Percentiles rank a stretch among this genome's conserved stretches.
Conservation (phyloP, 2,113 vertebrate species). For the Melospiza georgiana region DNA sequence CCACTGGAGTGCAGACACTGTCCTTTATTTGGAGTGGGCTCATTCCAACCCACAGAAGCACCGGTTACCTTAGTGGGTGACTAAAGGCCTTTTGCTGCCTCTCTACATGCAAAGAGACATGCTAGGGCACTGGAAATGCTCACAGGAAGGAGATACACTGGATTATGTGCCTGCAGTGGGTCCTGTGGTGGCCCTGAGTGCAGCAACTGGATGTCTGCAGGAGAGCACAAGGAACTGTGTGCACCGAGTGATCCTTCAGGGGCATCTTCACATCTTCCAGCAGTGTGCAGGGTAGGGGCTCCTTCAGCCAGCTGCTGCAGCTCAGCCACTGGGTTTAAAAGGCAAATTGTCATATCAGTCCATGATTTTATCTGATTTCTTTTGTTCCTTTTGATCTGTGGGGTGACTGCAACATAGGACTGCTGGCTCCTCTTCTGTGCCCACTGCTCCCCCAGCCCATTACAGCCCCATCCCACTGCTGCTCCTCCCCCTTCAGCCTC, state of each 20-base stretch:
- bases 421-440: neutral
- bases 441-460: neutral
- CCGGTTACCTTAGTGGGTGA: neutral
- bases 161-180: fast-evolving
- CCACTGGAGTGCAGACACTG: neutral
- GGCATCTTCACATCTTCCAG: neutral
- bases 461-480: neutral
- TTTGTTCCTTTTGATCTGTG: neutral
- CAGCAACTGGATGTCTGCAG: neutral
- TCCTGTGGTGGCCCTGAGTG: neutral
- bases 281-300: fast-evolving
- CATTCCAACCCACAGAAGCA: neutral
- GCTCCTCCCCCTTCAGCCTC: neutral
- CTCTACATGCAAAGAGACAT: neutral
- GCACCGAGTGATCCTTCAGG: neutral
- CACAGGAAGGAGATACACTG: neutral
- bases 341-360: neutral
- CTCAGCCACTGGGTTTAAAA: neutral
- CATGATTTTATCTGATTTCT: neutral
- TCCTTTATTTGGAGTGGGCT: neutral
- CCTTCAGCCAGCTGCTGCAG: neutral
- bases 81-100: neutral
- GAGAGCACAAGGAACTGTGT: fast-evolving
- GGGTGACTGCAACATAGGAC: neutral
- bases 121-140: neutral